These are phyloP conservation scores for Ernsta delagoae DNA, from an alignment of 2,888 invertebrate species.

Conservation along the genomic window DNA sequence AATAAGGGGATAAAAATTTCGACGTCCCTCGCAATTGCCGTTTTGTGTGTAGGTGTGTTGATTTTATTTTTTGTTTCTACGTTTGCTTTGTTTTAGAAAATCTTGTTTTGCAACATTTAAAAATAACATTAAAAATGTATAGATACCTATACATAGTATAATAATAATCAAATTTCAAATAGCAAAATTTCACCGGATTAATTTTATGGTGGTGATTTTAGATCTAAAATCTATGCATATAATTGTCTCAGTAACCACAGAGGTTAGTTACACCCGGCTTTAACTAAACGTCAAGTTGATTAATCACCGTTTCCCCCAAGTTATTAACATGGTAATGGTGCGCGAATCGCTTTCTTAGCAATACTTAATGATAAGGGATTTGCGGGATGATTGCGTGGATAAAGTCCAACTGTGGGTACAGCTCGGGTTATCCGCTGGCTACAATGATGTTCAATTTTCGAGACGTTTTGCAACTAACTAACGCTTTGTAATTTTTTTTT, in stretches of 20 bases:
- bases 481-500: no score
- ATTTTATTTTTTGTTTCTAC: conserved; percentile 26
- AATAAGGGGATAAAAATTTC: conserved; percentile 57
- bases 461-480: no score
- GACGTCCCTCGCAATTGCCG: conserved; percentile 43
- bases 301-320: conserved; percentile 78
- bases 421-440: conserved; percentile 62
- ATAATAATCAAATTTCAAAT: background rate
- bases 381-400: conserved; percentile 75
- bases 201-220: conserved; percentile 30
- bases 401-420: conserved; percentile 48
- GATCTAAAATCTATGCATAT: conserved; percentile 77
- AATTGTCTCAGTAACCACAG: conserved; percentile 63
- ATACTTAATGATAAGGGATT: conserved; percentile 83
- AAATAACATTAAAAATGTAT: no score
- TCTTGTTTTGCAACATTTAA: background rate
- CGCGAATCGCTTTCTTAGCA: conserved; percentile 82
- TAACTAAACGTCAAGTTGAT: conserved; percentile 79
- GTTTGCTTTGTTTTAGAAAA: background rate
- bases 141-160: no score
- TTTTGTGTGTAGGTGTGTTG: conserved; percentile 23
- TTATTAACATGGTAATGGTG: conserved; percentile 82
- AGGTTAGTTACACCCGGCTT: conserved; percentile 64
- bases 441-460: no score
- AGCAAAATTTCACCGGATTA: conserved; percentile 25